Percentiles rank a stretch among this genome's conserved stretches.
Conservation (phyloP, 2,113 vertebrate species). For the Fukomys damarensis region DNA sequence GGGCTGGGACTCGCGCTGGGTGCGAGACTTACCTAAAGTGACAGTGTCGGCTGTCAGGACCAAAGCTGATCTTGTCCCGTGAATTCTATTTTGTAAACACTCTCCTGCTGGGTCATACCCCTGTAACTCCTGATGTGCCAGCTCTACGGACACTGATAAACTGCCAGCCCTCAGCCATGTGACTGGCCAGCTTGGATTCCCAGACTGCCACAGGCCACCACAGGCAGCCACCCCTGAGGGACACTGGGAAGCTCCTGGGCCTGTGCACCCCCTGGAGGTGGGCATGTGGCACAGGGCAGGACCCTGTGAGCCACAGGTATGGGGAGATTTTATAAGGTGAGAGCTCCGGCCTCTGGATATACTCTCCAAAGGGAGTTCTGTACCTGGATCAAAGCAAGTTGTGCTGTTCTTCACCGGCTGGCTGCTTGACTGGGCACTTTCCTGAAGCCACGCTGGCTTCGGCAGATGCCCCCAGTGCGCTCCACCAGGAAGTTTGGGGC, state of each 20-base stretch:
- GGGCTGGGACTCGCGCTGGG: slow-evolving; percentile 32
- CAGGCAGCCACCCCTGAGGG: not conserved
- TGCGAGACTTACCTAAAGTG: slow-evolving; percentile 44
- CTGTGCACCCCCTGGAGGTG: no score
- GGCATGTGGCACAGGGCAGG: not conserved
- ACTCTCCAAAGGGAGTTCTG: not conserved
- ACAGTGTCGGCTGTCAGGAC: slow-evolving; percentile 4
- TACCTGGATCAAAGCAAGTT: not conserved
- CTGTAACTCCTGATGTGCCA: slow-evolving; percentile 14
- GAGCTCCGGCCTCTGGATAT: not conserved
- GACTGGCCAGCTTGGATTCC: not conserved
- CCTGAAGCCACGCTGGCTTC: not conserved
- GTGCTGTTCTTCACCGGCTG: not conserved
- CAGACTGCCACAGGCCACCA: not conserved
- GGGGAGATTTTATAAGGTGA: not conserved
- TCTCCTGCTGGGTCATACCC: not conserved
- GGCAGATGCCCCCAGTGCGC: not conserved
- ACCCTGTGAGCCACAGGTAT: not conserved
- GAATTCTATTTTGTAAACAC: slow-evolving; percentile 30
- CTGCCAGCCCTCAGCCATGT: not conserved
- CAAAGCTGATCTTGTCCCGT: slow-evolving; percentile 31
- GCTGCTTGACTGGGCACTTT: not conserved
- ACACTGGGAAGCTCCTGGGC: not conserved
- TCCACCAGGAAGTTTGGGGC: not conserved
- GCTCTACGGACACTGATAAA: slow-evolving; percentile 13